These are phyloP conservation scores for Aporrectodea caliginosa DNA, from an alignment of 1,140 invertebrate species.

Conservation along the genomic window DNA sequence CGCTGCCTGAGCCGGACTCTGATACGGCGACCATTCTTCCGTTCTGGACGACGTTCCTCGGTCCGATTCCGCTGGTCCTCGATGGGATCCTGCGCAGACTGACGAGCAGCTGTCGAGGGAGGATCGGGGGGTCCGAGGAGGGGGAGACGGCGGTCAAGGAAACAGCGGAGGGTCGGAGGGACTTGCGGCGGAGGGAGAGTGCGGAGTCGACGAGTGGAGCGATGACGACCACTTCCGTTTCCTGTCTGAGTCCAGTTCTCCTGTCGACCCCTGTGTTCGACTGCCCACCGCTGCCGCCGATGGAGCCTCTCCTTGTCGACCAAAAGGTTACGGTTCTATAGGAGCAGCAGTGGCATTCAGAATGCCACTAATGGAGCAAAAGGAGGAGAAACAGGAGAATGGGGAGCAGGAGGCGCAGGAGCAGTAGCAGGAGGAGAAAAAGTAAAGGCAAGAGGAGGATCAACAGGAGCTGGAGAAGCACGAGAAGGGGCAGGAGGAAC, in stretches of 20 bases:
- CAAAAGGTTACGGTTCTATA: not conserved
- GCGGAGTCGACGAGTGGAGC: not conserved
- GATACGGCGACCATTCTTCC: not conserved
- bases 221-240: not conserved
- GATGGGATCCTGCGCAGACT: not conserved
- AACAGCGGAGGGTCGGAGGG: not conserved
- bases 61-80: not conserved
- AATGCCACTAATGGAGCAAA: too few species aligned
- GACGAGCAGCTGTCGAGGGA: not conserved
- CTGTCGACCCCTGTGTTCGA: not conserved
- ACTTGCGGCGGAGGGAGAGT: not conserved
- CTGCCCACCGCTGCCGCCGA: too few species aligned
- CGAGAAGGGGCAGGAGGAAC: too few species aligned
- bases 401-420: too few species aligned
- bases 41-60: not conserved
- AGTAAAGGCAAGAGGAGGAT: too few species aligned
- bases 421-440: too few species aligned
- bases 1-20: not conserved
- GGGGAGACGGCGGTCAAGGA: not conserved
- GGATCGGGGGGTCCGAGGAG: not conserved
- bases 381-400: too few species aligned
- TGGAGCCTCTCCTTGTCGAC: not conserved
- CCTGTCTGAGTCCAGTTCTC: not conserved
- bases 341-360: too few species aligned
- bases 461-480: too few species aligned